Evolutionary conservation across 2,797 vertebrate genomes (phyloP).

Genomic region (Tapera naevia): DNA sequence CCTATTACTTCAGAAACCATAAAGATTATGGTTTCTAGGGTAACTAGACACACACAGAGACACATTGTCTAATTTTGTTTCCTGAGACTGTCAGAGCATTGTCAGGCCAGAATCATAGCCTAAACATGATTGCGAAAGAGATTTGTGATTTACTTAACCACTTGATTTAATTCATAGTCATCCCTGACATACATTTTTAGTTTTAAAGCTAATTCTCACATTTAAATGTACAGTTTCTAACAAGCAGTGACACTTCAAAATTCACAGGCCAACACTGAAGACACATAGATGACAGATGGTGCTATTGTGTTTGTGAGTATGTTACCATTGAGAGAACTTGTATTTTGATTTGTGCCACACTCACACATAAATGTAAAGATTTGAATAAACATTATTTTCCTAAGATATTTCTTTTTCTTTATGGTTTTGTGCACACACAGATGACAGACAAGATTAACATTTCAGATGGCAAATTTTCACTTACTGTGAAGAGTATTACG

Average conservation of each 20-base stretch:
- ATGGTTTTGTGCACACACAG: neutral
- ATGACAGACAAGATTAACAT: neutral
- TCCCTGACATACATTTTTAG: neutral
- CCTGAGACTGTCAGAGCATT: constrained; percentile 57
- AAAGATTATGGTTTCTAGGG: constrained; percentile 89
- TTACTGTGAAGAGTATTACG: neutral
- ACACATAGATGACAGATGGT: constrained; percentile 66
- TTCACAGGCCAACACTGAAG: constrained; percentile 59
- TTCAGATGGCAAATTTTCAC: neutral
- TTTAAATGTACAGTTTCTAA: constrained; percentile 42
- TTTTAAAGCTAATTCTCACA: constrained; percentile 38
- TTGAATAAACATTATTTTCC: constrained; percentile 35
- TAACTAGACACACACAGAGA: constrained; percentile 79
- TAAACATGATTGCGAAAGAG: constrained; percentile 76
- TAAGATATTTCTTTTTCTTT: neutral
- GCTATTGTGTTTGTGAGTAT: constrained; percentile 4
- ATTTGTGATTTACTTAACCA: constrained; percentile 58
- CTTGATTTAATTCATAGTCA: constrained; percentile 54
- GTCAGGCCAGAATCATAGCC: constrained; percentile 63
- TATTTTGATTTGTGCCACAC: neutral
- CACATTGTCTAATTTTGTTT: constrained; percentile 78
- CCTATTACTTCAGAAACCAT: constrained; percentile 76
- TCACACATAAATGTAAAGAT: constrained; percentile 18
- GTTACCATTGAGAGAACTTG: constrained; percentile 39
- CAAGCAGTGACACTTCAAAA: constrained; percentile 51